Base-by-base conservation (phyloP, 2,113 vertebrate genomes). In the Talpa occidentalis region DNA sequence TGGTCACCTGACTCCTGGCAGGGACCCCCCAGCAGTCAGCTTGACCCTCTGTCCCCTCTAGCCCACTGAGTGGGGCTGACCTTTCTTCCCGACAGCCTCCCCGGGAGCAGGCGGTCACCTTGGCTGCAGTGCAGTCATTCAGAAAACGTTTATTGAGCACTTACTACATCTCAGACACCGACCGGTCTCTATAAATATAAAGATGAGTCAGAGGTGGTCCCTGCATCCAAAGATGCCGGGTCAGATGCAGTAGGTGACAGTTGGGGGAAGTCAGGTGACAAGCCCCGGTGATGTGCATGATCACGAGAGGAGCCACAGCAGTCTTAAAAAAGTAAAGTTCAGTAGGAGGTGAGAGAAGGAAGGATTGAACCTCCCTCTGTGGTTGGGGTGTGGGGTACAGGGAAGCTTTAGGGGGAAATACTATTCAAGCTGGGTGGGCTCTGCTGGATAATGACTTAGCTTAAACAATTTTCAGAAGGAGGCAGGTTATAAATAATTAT, bases 381-480 rank as follows among this genome's bases (percentile, higher is more conserved):
- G 64, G 76, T 2, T 35, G 28, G n/a, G 47, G 47, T 21, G 14
- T 21, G 16, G 66, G 16, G 7, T 47, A n/a, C 37, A 14, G 37
- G 30, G 66, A 80, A 3, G 19, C 32, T 19, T 59, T 40, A 12
- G 0, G 0, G 88, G 91, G 74, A 90, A 40, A 3, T 8, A 72
- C 86, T 60, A 69, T 44, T 30, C 73, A 60, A 69, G 52, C 64
- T 17, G 28, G 44, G 30, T 49, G n/a, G 54, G 80, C 42, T 84
- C 84, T 60, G 79, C 30, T 32, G 44, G 56, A 19, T 59, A 76
- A n/a, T 60, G 88, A 72, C 79, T 90, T 77, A 14, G 37, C 22
- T 79, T 79, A 19, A 73, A 37, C 92, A 21, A 93, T 66, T 89
- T 87, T 84, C 88, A 54, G 88, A 92, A 93, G 89, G 78, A 95